Base-by-base conservation (phyloP, 2,113 vertebrate genomes). In the Sapajus apella region DNA sequence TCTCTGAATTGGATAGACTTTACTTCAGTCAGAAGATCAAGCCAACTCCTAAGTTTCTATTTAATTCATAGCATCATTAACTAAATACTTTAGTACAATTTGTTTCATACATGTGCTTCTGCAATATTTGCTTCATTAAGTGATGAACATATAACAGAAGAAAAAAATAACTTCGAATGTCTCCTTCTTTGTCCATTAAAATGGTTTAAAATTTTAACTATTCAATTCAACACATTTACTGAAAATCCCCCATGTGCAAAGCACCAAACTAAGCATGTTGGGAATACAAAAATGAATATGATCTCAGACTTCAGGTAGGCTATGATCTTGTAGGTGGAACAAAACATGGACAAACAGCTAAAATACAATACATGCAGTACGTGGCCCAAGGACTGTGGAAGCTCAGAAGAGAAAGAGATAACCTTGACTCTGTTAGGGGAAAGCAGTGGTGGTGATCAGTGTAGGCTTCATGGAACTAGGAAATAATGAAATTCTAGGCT, bases 121-220 rank as follows among this genome's bases (percentile, higher is more conserved):
- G 58, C 20, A 86, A 80, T 66, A 85, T 85, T 83, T 97, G 25
- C 32, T 76, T 97, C 68, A 87, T 45, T 91, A 94, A 90, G 2
- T 66, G 73, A 75, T 87, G 2, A 70, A 40, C 21, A 73, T 25
- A 84, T 9, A 94, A 70, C 96, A 50, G n/a, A 89, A 18, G 20
- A 82, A 70, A 76, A 91, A 93, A 68, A 76, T 85, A 79, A 61
- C 66, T 88, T 21, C 82, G 11, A 43, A 25, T 81, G 4, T 47
- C 8, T 91, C 32, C 30, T 76, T 23, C 20, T 90, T 92, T 94
- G 55, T 18, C 20, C 83, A 37, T 43, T 91, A 91, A 88, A 94
- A 96, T 81, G 5, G 87, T 37, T 94, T 90, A 96, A 92, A 25
- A 97, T 77, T 85, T 73, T 11, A 96, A 73, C 30, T 85, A 35